Base-by-base conservation (phyloP, 2,797 vertebrate genomes). In the Pseudochirops corinnae region DNA sequence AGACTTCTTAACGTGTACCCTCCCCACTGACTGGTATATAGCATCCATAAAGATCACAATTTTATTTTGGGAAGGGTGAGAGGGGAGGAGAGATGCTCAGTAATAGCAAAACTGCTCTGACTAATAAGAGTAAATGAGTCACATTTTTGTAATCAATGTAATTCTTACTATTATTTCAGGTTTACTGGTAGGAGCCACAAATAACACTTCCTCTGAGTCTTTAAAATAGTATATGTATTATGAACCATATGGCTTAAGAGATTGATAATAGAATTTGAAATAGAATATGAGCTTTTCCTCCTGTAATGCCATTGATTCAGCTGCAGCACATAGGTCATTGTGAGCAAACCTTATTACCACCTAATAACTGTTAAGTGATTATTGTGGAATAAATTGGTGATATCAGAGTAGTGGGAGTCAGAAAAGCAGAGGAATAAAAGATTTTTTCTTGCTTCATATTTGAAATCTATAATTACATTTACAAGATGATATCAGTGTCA, bases 81-180 rank as follows among this genome's bases (percentile, higher is more conserved):
- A 24, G 46, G 94, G n/a, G 56, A n/a, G 56, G 90, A 56, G 55
- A 93, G 56, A 93, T 90, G 21, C 50, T 91, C 46, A 46, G 1
- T 55, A 95, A 95, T 95, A 95, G 28, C 46, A 33, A 92, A 93
- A 95, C 1, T 87, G 7, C 62, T 0, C 31, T 39, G 93, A 74
- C 91, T 94, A 97, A 96, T 1, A 93, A 92, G 87, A 46, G 94
- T 97, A 96, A 98, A 96, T 90, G 94, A 95, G n/a, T 28, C 0
- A 0, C 16, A 46, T 94, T 82, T n/a, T n/a, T 98, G 96, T 96
- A 90, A 93, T 96, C 94, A 97, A 91, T 93, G 92, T 95, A 94
- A 95, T 60, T 21, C 62, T n/a, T 28, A 33, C 33, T 26, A 94
- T 96, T 95, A 93, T 94, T 97, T 98, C 52, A 93, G 16, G 0